A percentile compares a stretch with the other conserved stretches of the same genome.
Evolutionary conservation across 2,888 invertebrate species (phyloP).

Genomic region (Oasisia sp.): DNA sequence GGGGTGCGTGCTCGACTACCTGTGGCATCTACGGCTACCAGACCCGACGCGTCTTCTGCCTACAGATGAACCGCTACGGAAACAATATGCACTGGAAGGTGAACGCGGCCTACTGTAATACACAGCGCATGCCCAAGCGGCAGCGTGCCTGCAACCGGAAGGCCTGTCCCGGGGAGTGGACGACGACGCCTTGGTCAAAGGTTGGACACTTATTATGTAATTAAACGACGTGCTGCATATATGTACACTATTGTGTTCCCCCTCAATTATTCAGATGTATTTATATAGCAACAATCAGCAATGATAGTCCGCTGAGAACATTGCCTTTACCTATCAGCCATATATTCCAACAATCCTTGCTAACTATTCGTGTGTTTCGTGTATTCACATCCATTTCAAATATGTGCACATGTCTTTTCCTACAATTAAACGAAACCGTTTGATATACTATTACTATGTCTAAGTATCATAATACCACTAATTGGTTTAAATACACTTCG

Average conservation of each 20-base stretch:
- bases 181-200: background rate
- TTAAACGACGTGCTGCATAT: background rate
- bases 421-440: background rate
- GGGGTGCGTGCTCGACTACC: slow-evolving; percentile 29
- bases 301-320: background rate
- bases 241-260: background rate
- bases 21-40: slow-evolving; percentile 31
- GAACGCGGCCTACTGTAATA: slow-evolving; percentile 27
- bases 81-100: slow-evolving; percentile 1
- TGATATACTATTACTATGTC: background rate
- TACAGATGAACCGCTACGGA: slow-evolving; percentile 35
- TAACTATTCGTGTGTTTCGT: background rate
- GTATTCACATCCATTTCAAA: background rate
- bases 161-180: background rate
- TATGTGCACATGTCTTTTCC: background rate
- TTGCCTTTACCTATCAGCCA: background rate
- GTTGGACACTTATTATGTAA: background rate
- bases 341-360: background rate
- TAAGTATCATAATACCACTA: background rate
- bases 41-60: slow-evolving; percentile 37
- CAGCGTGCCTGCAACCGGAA: slow-evolving; percentile 26
- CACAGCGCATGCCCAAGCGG: slow-evolving; percentile 24
- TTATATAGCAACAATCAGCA: background rate
- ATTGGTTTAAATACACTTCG: background rate
- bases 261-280: background rate